Evolutionary conservation across 2,113 vertebrate genomes (phyloP).

Genomic region (Sitta europaea): DNA sequence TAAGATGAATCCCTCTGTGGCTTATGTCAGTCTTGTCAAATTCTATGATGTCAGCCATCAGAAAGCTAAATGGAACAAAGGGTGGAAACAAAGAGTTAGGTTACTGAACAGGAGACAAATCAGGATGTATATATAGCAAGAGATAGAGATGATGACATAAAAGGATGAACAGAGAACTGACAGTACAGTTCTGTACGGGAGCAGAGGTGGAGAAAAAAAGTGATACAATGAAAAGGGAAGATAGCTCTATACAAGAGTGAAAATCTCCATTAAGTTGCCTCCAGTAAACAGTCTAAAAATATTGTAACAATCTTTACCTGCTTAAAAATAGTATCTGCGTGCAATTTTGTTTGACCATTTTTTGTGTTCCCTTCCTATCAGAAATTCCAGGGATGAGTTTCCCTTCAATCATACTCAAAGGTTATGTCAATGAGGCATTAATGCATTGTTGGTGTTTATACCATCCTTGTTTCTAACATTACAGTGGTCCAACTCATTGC

Average conservation of each 20-base stretch:
- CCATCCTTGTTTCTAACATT: neutral
- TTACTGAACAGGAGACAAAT: constrained; percentile 24
- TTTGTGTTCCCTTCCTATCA: neutral
- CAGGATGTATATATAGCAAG: neutral
- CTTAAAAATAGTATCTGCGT: neutral
- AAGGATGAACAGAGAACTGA: neutral
- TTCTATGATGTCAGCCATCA: constrained; percentile 59
- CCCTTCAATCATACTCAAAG: neutral
- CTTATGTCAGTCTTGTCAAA: constrained; percentile 59
- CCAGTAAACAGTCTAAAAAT: neutral
- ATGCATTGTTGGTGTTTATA: neutral
- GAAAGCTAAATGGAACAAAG: constrained; percentile 56
- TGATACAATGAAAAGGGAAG: neutral
- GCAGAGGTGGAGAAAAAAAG: neutral
- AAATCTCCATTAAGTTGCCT: neutral
- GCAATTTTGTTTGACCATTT: neutral
- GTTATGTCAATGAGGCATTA: neutral
- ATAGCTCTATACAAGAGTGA: neutral
- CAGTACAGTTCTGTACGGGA: neutral
- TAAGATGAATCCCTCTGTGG: constrained; percentile 23
- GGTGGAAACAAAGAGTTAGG: constrained; percentile 38
- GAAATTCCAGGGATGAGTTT: neutral
- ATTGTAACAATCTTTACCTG: neutral
- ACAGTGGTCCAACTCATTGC: neutral
- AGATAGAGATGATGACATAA: neutral